Base-by-base conservation (phyloP, 2,113 vertebrate species). In the Oreochromis spilurus region DNA sequence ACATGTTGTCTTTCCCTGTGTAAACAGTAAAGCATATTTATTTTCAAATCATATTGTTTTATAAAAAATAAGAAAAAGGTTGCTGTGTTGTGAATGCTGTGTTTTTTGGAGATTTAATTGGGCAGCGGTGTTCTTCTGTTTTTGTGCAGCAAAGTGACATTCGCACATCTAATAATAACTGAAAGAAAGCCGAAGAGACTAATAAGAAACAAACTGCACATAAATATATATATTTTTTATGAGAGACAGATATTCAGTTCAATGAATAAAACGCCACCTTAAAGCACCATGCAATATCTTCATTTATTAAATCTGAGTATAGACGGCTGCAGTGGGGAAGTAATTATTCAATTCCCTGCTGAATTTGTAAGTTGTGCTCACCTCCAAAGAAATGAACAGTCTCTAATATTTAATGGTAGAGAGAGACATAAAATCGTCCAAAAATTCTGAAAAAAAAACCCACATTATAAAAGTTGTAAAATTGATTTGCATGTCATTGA, bases 11-110 rank as follows among this genome's bases (percentile, higher is more conserved):
- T 95, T 89, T 96, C 93, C 94, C 89, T 92, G 90, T 96, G 94
- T 96, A 95, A 96, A 92, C 96, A 95, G 94, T 94, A 95, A 95
- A 95, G 79, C 93, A 95, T 97, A 97, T 97, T 97, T 97, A 97
- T 97, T 97, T 96, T 96, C 88, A 96, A 95, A 97, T 95, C 92
- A 94, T 96, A 95, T 96, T 95, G 90, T 95, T 95, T 96, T 96
- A 95, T 96, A 97, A 96, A 96, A 97, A 96, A 96, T 90, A 91
- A 93, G 91, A 87, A 95, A 94, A 95, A 86, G 89, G 87, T 94
- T 94, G 89, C 88, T 91, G 93, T 96, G 94, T 96, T 93, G 91
- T 95, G 93, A 93, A 93, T 91, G 92, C 89, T 94, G 93, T 94
- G 91, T 93, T 91, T 95, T 89, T 87, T 75, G 83, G 79, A 90